Percentiles rank a stretch among this genome's conserved stretches.
Evolutionary conservation across 2,113 vertebrate genomes (phyloP).

Genomic region (Petrocephalus zakoni): DNA sequence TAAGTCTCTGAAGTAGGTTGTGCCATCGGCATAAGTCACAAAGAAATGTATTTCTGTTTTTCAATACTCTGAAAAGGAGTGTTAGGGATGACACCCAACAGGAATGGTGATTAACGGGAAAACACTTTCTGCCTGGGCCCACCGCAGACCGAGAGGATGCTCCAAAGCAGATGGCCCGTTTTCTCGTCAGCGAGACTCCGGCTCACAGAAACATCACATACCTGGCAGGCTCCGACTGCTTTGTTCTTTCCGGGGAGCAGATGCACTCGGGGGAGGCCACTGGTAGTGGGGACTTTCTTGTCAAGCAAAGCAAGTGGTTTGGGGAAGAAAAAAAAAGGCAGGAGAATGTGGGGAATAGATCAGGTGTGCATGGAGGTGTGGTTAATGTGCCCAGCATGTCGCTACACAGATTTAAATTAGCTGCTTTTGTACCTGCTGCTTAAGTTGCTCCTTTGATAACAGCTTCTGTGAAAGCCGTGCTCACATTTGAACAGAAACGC

Average conservation of each 20-base stretch:
- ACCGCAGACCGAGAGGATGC: neutral
- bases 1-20: neutral
- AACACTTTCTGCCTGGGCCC: neutral
- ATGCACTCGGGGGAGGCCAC: neutral
- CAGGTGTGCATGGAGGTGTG: neutral
- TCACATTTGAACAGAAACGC: neutral
- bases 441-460: neutral
- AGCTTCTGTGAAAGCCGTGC: neutral
- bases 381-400: neutral
- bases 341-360: neutral
- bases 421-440: conserved; percentile 6
- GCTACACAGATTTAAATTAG: conserved; percentile 8
- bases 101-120: conserved; percentile 3
- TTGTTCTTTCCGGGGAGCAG: neutral
- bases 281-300: neutral
- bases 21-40: neutral
- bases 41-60: neutral
- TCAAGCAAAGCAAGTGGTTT: neutral
- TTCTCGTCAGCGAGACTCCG: neutral
- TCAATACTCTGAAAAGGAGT: neutral
- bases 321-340: neutral
- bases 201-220: neutral
- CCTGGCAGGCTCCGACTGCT: neutral
- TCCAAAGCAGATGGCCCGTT: neutral
- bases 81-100: neutral